Evolutionary conservation across 1,140 invertebrate species (phyloP), one percentile per base, ranked within the genome.

Genomic region (Cecropterus lyciades): DNA sequence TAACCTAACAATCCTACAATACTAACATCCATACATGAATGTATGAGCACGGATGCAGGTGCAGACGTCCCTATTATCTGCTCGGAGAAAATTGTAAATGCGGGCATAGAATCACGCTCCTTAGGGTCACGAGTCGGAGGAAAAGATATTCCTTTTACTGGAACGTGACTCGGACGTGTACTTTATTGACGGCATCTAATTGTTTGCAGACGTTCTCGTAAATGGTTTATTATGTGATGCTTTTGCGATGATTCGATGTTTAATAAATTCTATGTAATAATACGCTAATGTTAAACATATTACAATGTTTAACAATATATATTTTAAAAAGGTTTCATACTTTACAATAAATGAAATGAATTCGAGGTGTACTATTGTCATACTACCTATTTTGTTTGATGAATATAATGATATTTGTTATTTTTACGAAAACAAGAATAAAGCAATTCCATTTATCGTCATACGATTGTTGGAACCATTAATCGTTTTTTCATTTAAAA

Each of bases 131-230:
- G 24, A 60, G 15, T 37, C 40, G 20, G 4, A 48, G 24, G 20
- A 16, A 60, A 60, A 46, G 43, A 46, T 59, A 59, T 60, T 48
- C 56, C 43, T 30, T 59, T 59, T 46, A 33, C 43, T 59, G 24
- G 27, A 60, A 46, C 56, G 56, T 60, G 56, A 33, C 43, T 48
- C 5, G 27, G 27, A 27, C 15, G 24, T 60, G 43, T 60, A 60
- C 15, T 46, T 60, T 60, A 48, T 60, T 60, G 56, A 48, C 5
- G 56, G 13, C 11, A 30, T 48, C 27, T 60, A 48, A 60, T 46
- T 60, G 56, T 60, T 48, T 46, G 43, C 56, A 30, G 24, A 60
- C 30, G 6, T 46, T 30, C 15, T 40, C 24, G 15, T 46, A 14
- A n/a, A 33, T 46, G 43, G 48, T 60, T 60, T 60, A 37, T 11